Conservation (phyloP, 2,888 invertebrate genomes). For the Sarcophaga variegata region DNA sequence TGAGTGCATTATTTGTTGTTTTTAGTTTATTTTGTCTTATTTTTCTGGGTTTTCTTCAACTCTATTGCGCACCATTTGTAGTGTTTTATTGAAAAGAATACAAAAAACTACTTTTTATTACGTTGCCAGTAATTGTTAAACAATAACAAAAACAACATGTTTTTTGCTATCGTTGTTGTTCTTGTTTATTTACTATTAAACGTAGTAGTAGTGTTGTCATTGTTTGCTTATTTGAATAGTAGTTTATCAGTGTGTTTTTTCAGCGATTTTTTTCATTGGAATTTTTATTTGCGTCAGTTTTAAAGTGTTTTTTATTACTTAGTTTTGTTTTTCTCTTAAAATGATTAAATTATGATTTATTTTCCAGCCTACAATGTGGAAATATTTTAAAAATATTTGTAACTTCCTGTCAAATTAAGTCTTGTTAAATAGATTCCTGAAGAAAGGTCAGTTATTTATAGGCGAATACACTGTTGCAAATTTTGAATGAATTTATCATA, state of each 20-base stretch:
- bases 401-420: no score
- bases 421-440: no score
- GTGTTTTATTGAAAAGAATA: neutral
- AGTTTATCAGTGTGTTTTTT: neutral
- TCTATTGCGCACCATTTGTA: slow-evolving; percentile 26
- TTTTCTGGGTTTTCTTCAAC: neutral
- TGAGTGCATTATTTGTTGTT: slow-evolving; percentile 8
- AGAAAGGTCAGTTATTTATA: no score
- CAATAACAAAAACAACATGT: neutral
- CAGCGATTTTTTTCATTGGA: slow-evolving; percentile 12
- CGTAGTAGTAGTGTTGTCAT: neutral
- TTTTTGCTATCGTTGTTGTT: neutral
- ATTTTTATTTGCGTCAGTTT: slow-evolving; percentile 1
- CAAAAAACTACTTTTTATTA: neutral
- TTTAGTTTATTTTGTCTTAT: slow-evolving; percentile 14
- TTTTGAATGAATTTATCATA: no score
- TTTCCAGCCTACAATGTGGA: neutral
- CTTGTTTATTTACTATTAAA: neutral
- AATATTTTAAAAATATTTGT: neutral
- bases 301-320: neutral
- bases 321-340: neutral
- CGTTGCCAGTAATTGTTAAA: neutral
- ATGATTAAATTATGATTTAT: neutral
- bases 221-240: neutral
- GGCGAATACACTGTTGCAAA: no score